Base-by-base conservation (phyloP, 2,888 invertebrate genomes). In the Eupeodes latifasciatus region DNA sequence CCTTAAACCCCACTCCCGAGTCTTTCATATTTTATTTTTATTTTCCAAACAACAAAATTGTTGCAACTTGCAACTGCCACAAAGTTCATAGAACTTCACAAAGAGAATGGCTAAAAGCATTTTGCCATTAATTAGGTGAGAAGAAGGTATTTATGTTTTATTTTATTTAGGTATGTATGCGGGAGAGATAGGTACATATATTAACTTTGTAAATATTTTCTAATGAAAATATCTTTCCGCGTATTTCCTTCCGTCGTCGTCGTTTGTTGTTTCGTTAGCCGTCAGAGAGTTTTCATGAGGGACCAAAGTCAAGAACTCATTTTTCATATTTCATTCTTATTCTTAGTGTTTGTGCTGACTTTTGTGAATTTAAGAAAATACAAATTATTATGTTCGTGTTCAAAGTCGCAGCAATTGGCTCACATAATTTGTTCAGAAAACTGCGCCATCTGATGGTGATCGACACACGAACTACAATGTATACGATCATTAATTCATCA, bases 311-410 rank as follows among this genome's bases (percentile, higher is more conserved):
- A 62, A 53, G 80, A 85, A 66, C 57, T 34, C 59, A 85, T 85
- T 85, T 88, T 75, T 88, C 88, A 88, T 88, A 85, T 81, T 88
- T 81, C 59, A 78, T 77, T 59, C 77, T 81, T 77, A 74, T 74
- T 85, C 40, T 19, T 36, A 55, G 34, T 62, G 75, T 59, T 27
- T 55, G 14, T 14, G 10, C 14, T 49, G 47, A 14, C 3, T 53
- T 53, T 36, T 36, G 34, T 69, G 36, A 69, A 16, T 53, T 7
- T 16, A 53, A 49, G 27, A 12, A 5, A 19, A 36, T 36, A 53
- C 9, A 14, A 1, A 34, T 27, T 10, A 47, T 11, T 47, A 59
- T n/a, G 34, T 5, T 36, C 4, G 6, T 9, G 34, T 1, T n/a
- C 14, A 53, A 1, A 51, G 47, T 74, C 55, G 71, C 44, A 55